Percentiles rank a stretch among this genome's conserved stretches.
These are phyloP conservation scores for pig (Sus scrofa) DNA, from an alignment of 2,113 vertebrate genomes.

Conservation along the genomic window DNA sequence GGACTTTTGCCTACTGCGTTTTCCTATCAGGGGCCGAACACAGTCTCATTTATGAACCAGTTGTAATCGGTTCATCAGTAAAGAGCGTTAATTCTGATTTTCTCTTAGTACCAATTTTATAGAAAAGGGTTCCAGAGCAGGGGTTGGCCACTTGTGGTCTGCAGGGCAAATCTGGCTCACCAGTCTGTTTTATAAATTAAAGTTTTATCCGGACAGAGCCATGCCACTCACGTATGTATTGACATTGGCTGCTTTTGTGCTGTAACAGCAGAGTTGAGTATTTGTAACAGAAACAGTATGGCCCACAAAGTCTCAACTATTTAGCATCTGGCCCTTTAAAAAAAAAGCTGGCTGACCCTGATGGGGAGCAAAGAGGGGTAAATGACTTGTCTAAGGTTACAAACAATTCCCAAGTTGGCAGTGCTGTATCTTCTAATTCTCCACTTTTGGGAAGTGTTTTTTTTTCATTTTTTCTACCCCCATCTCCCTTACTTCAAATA, in stretches of 20 bases:
- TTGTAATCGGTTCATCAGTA: background rate
- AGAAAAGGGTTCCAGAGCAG: background rate
- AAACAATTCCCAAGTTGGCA: background rate
- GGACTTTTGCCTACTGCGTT: background rate
- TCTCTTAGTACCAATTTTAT: background rate
- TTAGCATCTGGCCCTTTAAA: background rate
- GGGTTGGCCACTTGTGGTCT: background rate
- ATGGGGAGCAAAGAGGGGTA: background rate
- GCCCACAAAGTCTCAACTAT: background rate
- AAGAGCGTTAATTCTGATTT: background rate
- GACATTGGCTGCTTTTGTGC: background rate
- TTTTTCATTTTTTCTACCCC: background rate
- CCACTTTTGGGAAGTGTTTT: background rate
- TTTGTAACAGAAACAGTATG: background rate
- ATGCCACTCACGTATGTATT: background rate
- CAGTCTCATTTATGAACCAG: background rate
- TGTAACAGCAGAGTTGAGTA: background rate
- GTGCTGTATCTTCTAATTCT: background rate
- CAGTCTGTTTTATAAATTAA: background rate
- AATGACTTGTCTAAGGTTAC: background rate
- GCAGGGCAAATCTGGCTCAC: background rate
- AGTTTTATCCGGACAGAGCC: background rate
- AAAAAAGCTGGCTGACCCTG: background rate
- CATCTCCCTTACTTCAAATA: conserved; percentile 2
- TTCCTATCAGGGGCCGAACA: background rate